Percentiles rank a stretch among this genome's conserved stretches.
Conservation (phyloP, 2,797 vertebrate genomes). For the Erithacus rubecula region DNA sequence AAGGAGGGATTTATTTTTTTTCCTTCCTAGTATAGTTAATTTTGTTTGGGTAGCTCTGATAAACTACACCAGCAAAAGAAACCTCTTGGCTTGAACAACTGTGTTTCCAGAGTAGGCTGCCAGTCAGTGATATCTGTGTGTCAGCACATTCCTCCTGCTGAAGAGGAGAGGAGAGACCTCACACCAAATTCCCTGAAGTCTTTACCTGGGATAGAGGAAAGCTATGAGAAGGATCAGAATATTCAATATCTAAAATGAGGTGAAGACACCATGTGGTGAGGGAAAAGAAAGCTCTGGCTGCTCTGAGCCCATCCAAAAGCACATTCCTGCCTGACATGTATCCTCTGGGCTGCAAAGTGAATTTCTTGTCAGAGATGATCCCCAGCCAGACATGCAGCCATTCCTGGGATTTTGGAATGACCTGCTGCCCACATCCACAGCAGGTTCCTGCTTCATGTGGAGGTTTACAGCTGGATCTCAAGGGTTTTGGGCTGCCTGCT, state of each 20-base stretch:
- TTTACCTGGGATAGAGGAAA: slow-evolving; percentile 19
- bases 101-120: slow-evolving; percentile 26
- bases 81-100: neutral
- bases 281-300: neutral
- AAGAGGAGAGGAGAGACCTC: neutral
- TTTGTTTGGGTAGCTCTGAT: slow-evolving; percentile 19
- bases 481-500: neutral
- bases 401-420: neutral
- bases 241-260: neutral
- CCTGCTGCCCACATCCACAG: neutral
- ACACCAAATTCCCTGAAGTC: neutral
- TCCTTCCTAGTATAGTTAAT: neutral
- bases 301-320: neutral
- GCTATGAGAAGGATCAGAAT: neutral
- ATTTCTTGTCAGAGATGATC: neutral
- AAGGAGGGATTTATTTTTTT: neutral
- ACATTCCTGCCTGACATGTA: neutral
- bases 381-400: neutral
- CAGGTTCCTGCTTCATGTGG: neutral
- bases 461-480: neutral
- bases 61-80: slow-evolving; percentile 28
- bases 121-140: neutral
- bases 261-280: neutral
- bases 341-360: neutral
- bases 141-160: slow-evolving; percentile 54